Percentiles rank a stretch among this genome's conserved stretches.
Evolutionary conservation across 23 tunicate genomes (phyloP).

Genomic region (Ciona savignyi): DNA sequence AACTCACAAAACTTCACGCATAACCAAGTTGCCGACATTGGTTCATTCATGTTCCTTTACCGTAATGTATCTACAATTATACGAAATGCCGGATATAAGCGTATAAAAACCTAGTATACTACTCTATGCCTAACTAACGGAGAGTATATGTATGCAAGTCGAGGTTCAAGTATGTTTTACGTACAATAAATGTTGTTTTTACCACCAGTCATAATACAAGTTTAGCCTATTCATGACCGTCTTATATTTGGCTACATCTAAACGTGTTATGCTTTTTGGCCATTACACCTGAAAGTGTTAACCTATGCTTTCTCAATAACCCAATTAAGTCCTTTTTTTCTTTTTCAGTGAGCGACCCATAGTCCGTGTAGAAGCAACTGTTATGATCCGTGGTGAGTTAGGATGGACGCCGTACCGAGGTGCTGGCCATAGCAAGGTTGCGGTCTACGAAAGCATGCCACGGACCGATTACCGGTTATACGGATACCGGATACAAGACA

Average conservation of each 20-base stretch:
- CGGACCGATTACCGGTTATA: conserved; percentile 51
- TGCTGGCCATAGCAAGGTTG: conserved; percentile 72
- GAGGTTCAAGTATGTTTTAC: too few species aligned
- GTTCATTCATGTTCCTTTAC: too few species aligned
- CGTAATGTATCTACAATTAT: too few species aligned
- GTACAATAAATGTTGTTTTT: too few species aligned
- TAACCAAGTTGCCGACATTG: too few species aligned
- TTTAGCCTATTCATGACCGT: not conserved
- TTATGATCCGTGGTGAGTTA: conserved; percentile 73
- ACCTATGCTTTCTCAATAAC: not conserved
- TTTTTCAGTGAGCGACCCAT: conserved; percentile 81
- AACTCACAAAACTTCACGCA: too few species aligned
- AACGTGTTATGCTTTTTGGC: not conserved
- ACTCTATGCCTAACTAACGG: too few species aligned
- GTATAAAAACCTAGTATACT: too few species aligned
- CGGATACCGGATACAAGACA: conserved; percentile 70
- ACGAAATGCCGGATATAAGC: too few species aligned
- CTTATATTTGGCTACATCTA: not conserved
- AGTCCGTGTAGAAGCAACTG: conserved; percentile 80
- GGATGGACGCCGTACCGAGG: conserved; percentile 77
- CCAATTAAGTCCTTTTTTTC: not conserved
- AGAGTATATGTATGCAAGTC: too few species aligned
- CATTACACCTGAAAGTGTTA: not conserved
- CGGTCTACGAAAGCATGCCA: conserved; percentile 66
- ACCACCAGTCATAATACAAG: too few species aligned